Conservation (phyloP, 92 coral and sea anemone species). For the Bergia puertoricense region DNA sequence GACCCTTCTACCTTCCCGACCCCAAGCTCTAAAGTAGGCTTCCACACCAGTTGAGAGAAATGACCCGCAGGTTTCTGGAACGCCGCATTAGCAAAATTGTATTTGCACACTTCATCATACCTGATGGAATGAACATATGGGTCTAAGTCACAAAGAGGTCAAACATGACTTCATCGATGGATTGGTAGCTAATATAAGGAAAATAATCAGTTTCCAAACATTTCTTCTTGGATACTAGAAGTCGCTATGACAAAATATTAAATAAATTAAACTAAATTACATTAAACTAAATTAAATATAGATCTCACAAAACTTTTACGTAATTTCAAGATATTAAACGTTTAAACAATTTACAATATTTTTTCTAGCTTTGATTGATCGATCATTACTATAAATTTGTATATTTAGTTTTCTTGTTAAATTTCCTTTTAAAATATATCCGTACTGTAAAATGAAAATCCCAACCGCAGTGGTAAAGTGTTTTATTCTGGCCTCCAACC, state of each 20-base stretch:
- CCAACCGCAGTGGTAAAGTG: too few species aligned
- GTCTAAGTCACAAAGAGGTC: too few species aligned
- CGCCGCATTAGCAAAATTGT: conserved; percentile 79
- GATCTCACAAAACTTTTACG: too few species aligned
- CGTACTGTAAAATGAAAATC: too few species aligned
- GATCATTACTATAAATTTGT: background rate
- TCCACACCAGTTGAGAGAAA: conserved; percentile 94
- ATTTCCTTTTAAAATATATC: too few species aligned
- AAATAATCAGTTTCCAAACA: background rate
- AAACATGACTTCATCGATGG: background rate
- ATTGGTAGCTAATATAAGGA: background rate
- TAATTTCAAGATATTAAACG: too few species aligned
- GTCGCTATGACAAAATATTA: too few species aligned
- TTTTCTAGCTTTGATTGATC: background rate
- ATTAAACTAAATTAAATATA: too few species aligned
- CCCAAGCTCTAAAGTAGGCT: conserved; percentile 76
- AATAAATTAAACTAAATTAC: too few species aligned
- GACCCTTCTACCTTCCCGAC: conserved; percentile 80
- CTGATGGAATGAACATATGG: conserved; percentile 40
- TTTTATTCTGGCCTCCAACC: too few species aligned
- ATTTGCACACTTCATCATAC: conserved; percentile 95
- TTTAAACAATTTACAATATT: background rate
- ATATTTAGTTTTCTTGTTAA: background rate
- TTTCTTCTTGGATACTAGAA: too few species aligned
- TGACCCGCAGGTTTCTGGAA: conserved; percentile 90